Evolutionary conservation across 2,113 vertebrate species (phyloP).

Genomic region (Clarias gariepinus): DNA sequence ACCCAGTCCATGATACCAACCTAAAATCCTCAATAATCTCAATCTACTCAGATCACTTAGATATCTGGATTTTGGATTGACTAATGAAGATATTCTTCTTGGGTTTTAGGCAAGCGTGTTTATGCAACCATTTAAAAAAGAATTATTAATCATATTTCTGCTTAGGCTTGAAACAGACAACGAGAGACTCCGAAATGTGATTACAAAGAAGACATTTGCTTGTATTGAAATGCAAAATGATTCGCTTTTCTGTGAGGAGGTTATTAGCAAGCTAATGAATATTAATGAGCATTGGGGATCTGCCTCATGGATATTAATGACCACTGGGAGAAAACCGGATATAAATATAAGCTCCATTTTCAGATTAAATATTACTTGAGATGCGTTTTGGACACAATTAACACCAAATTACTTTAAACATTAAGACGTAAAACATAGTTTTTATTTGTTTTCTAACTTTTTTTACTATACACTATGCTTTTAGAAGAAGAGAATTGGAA

Average conservation of each 20-base stretch:
- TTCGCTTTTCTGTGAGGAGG: neutral
- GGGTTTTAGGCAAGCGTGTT: neutral
- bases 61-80: too few relatives aligned
- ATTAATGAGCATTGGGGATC: neutral
- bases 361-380: neutral
- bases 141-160: neutral
- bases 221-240: constrained; percentile 7
- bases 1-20: neutral
- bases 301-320: neutral
- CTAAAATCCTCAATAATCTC: neutral
- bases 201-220: neutral
- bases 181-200: neutral
- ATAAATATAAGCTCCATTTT: neutral
- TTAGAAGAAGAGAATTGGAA: neutral
- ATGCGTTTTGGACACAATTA: too few relatives aligned
- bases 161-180: neutral
- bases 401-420: neutral
- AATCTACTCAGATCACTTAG: neutral
- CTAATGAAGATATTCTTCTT: neutral
- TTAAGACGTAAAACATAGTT: neutral
- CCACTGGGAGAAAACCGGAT: neutral
- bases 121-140: neutral
- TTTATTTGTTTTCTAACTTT: neutral
- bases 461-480: neutral
- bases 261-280: constrained; percentile 10